phyloP scores from a whole-genome alignment of 2,113 vertebrate species.

The Corythoichthys haematopterus region DNA sequence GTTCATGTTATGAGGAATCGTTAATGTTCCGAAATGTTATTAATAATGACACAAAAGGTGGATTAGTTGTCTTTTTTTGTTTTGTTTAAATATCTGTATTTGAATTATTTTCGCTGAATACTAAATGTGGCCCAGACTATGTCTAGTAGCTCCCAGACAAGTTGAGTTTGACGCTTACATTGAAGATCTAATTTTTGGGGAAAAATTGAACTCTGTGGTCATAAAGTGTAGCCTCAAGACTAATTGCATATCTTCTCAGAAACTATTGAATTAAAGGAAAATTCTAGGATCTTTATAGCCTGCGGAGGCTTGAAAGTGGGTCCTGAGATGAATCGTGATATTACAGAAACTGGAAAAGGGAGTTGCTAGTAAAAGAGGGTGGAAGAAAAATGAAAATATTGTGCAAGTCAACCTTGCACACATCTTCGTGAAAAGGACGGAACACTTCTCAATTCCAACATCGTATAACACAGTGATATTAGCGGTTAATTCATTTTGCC shows the following conservation, averaged over 20 bases:
- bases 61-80: too few relatives aligned
- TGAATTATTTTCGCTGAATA: too few relatives aligned
- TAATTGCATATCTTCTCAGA: not conserved
- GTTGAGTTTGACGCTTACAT: too few relatives aligned
- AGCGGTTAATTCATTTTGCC: not conserved
- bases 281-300: not conserved
- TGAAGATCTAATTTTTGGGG: not conserved
- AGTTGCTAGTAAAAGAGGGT: not conserved
- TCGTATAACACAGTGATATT: not conserved
- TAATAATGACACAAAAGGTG: too few relatives aligned
- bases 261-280: not conserved
- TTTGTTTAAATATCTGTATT: too few relatives aligned
- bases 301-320: not conserved
- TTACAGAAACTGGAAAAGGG: not conserved
- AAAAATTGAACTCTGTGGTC: not conserved
- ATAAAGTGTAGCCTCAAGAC: not conserved
- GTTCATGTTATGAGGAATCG: too few relatives aligned
- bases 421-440: not conserved
- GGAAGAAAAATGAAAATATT: not conserved
- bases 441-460: conserved; percentile 11
- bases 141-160: too few relatives aligned
- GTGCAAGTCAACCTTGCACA: conserved; percentile 6
- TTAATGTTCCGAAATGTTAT: too few relatives aligned
- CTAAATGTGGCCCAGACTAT: too few relatives aligned
- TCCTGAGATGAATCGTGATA: not conserved